Evolutionary conservation across 2,797 vertebrate species (phyloP).

Genomic region (Petrocephalus schoutedeni): DNA sequence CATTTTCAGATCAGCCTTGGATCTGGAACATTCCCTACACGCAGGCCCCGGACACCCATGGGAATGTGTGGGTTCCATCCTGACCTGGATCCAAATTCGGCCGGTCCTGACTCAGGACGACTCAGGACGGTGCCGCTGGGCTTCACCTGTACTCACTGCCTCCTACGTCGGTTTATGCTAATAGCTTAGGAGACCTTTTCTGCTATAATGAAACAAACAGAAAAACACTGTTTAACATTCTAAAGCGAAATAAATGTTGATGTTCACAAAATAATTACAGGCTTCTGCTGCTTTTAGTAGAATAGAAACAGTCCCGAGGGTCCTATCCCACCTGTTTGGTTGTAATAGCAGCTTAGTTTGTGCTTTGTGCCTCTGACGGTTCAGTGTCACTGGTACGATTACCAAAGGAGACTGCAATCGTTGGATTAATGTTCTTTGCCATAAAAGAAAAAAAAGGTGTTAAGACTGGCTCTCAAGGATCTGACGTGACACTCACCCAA

Average conservation of each 20-base stretch:
- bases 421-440: neutral
- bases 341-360: neutral
- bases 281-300: neutral
- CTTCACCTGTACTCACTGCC: conserved; percentile 21
- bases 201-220: neutral
- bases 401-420: neutral
- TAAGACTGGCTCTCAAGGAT: neutral
- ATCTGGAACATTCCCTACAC: conserved; percentile 93
- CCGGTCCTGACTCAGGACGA: neutral
- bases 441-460: neutral
- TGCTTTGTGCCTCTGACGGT: neutral
- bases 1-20: conserved; percentile 82
- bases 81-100: conserved; percentile 45
- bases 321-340: neutral
- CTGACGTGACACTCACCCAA: neutral
- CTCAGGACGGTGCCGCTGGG: neutral
- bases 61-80: conserved; percentile 88
- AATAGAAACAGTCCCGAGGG: neutral
- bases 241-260: neutral
- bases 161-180: conserved; percentile 22
- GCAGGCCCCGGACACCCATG: conserved; percentile 83
- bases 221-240: neutral
- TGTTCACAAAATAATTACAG: neutral
- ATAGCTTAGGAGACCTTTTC: neutral
- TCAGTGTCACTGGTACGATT: neutral